phyloP scores from a whole-genome alignment of 1,140 invertebrate species.

The Reticulitermes speratus region DNA sequence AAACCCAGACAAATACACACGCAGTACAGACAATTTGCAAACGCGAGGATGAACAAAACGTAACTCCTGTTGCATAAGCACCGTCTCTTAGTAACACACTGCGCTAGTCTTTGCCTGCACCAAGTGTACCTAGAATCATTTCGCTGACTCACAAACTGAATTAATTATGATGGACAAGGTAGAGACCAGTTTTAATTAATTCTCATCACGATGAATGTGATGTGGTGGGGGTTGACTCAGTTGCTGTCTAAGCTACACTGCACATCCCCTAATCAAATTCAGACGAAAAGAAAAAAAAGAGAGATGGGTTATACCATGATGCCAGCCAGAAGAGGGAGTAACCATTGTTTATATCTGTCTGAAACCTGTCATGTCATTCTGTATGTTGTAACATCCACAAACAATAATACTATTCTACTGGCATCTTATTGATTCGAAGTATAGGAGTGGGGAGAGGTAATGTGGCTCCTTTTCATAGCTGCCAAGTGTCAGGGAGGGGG shows the following conservation, averaged over 20 bases:
- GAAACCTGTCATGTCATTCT: conserved; percentile 6
- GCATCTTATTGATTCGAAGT: conserved; percentile 8
- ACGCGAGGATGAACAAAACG: background rate
- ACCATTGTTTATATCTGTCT: conserved; percentile 27
- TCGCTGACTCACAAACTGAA: conserved; percentile 25
- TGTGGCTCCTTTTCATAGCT: conserved; percentile 5
- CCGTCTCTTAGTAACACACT: background rate
- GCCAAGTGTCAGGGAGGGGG: background rate
- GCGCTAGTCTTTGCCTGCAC: background rate
- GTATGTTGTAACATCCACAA: conserved; percentile 12
- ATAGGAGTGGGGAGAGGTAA: background rate
- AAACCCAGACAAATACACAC: background rate
- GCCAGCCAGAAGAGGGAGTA: background rate
- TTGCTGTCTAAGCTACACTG: background rate
- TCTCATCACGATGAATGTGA: conserved; percentile 20
- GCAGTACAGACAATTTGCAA: background rate
- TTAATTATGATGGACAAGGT: conserved; percentile 26
- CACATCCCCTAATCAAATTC: conserved; percentile 27
- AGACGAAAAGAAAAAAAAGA: conserved; percentile 7
- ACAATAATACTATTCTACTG: conserved; percentile 1
- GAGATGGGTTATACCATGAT: background rate
- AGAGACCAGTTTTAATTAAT: conserved; percentile 26
- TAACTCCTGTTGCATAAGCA: background rate
- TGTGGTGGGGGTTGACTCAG: background rate
- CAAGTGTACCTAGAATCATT: conserved; percentile 18